phyloP scores from a whole-genome alignment of 1,140 invertebrate genomes.

The Anadara kagoshimensis region DNA sequence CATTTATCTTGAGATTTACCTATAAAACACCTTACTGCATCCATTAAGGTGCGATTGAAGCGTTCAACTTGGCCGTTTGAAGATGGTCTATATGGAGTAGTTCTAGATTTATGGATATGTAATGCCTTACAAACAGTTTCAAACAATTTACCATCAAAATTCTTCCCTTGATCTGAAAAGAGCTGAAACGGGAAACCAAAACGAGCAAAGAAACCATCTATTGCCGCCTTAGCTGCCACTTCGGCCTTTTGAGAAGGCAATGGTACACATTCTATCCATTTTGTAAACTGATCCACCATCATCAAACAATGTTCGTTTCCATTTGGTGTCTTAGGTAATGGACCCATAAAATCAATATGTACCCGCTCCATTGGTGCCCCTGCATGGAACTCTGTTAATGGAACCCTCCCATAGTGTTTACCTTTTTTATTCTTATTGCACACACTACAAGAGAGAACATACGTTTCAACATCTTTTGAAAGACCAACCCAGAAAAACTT shows the following conservation, averaged over 20 bases:
- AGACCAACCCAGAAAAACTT: slow-evolving; percentile 32
- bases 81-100: slow-evolving; percentile 31
- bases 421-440: slow-evolving; percentile 38
- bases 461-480: slow-evolving; percentile 16
- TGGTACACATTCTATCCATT: slow-evolving; percentile 37
- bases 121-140: slow-evolving; percentile 10
- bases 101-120: slow-evolving; percentile 20
- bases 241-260: slow-evolving; percentile 35
- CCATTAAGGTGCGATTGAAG: slow-evolving; percentile 32
- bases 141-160: slow-evolving; percentile 32
- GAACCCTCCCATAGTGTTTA: not conserved
- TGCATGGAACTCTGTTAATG: slow-evolving; percentile 18
- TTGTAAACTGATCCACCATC: slow-evolving; percentile 41
- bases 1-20: not conserved
- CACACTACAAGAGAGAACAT: slow-evolving; percentile 15
- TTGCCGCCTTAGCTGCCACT: slow-evolving; percentile 5
- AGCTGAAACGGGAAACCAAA: slow-evolving; percentile 33
- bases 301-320: slow-evolving; percentile 28
- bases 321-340: slow-evolving; percentile 2
- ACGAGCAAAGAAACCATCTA: slow-evolving; percentile 25
- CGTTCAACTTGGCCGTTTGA: slow-evolving; percentile 38
- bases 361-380: slow-evolving; percentile 38
- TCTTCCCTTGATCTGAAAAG: slow-evolving; percentile 28
- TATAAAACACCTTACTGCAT: slow-evolving; percentile 26
- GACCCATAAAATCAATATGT: slow-evolving; percentile 35